Evolutionary conservation across 2,113 vertebrate genomes (phyloP).

Genomic region (Chinchilla lanigera): DNA sequence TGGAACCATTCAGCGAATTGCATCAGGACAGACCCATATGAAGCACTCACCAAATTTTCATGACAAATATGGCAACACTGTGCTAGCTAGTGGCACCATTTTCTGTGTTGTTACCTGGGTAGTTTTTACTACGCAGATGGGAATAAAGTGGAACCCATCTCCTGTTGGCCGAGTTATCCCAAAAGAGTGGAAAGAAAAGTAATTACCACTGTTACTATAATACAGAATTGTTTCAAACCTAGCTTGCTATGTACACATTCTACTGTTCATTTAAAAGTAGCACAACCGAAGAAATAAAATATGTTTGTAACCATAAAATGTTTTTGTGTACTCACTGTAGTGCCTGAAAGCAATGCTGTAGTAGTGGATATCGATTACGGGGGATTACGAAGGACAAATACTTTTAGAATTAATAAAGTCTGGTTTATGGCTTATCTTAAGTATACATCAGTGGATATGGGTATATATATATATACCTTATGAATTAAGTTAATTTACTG

Average conservation of each 20-base stretch:
- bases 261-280: slow-evolving; percentile 69
- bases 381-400: background rate
- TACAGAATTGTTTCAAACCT: slow-evolving; percentile 61
- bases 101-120: slow-evolving; percentile 55
- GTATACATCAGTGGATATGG: background rate
- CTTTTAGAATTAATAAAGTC: slow-evolving; percentile 3
- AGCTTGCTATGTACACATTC: slow-evolving; percentile 22
- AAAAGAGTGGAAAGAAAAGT: slow-evolving; percentile 88
- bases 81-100: slow-evolving; percentile 26
- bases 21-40: background rate
- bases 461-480: background rate
- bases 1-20: slow-evolving; percentile 16
- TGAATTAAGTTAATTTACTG: background rate
- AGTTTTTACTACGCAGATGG: slow-evolving; percentile 85
- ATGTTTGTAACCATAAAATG: slow-evolving; percentile 55
- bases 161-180: slow-evolving; percentile 93
- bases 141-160: slow-evolving; percentile 93
- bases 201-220: slow-evolving; percentile 42
- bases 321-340: background rate
- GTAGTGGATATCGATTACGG: background rate
- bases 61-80: slow-evolving; percentile 64
- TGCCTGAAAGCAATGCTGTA: background rate
- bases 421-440: background rate
- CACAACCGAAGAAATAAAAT: slow-evolving; percentile 86
- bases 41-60: slow-evolving; percentile 63